Evolutionary conservation across 2,888 invertebrate genomes (phyloP).

Genomic region (Auanema sp.): DNA sequence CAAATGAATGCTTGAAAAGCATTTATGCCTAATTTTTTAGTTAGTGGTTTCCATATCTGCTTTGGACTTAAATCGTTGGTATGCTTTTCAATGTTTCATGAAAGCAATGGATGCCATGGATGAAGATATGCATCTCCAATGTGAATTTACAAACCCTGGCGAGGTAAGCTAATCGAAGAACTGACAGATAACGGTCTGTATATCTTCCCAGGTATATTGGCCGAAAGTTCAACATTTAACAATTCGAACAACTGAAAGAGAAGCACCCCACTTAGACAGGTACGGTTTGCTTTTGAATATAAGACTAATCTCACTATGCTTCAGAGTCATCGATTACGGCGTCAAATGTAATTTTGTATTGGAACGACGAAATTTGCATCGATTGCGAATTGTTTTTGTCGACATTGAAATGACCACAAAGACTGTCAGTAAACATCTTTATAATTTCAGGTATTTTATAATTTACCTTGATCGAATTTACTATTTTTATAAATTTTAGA

Average conservation of each 20-base stretch:
- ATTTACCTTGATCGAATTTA: background rate
- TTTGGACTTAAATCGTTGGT: slow-evolving; percentile 58
- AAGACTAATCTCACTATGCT: slow-evolving; percentile 17
- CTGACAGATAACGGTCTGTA: background rate
- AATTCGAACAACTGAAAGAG: slow-evolving; percentile 51
- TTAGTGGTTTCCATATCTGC: slow-evolving; percentile 56
- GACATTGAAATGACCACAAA: slow-evolving; percentile 38
- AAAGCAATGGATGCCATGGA: slow-evolving; percentile 49
- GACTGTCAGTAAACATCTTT: slow-evolving; percentile 29
- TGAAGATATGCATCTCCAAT: slow-evolving; percentile 20
- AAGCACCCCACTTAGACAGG: slow-evolving; percentile 54
- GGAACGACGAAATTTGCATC: slow-evolving; percentile 48
- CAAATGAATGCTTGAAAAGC: slow-evolving; percentile 10
- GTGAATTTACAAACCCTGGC: slow-evolving; percentile 14
- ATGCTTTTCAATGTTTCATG: slow-evolving; percentile 61
- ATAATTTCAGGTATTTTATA: slow-evolving; percentile 29
- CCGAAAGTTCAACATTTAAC: slow-evolving; percentile 48
- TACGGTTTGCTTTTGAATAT: slow-evolving; percentile 9
- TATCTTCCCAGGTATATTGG: slow-evolving; percentile 47
- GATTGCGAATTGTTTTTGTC: slow-evolving; percentile 44
- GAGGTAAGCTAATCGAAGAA: slow-evolving; percentile 13
- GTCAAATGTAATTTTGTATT: slow-evolving; percentile 54
- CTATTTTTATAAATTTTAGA: slow-evolving; percentile 27
- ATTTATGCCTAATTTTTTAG: slow-evolving; percentile 30
- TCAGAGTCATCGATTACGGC: slow-evolving; percentile 60